Conservation (phyloP, 2,797 vertebrate genomes). For the Catamblyrhynchus diadema region DNA sequence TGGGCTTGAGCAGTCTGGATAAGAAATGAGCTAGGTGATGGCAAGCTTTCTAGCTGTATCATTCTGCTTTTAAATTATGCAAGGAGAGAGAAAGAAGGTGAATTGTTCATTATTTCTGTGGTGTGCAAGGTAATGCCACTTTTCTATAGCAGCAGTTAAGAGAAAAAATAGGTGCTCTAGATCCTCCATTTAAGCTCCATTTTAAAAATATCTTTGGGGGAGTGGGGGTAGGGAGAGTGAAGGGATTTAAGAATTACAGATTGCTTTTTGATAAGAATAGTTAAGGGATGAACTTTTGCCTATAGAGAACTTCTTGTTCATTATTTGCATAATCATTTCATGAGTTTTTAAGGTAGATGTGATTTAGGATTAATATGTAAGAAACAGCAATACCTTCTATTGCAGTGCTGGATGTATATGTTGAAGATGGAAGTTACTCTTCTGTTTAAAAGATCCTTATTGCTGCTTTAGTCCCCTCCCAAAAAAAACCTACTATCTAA, state of each 20-base stretch:
- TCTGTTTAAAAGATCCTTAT: background rate
- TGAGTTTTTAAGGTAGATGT: background rate
- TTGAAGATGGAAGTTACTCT: background rate
- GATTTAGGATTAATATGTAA: background rate
- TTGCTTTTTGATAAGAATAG: background rate
- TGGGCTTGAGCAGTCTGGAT: background rate
- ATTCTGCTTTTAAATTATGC: background rate
- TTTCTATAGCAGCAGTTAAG: background rate
- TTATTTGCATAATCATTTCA: background rate
- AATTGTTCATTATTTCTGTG: background rate
- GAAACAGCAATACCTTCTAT: background rate
- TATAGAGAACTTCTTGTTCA: background rate
- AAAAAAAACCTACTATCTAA: background rate
- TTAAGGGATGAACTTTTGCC: background rate
- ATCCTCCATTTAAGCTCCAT: background rate
- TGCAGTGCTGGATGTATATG: background rate
- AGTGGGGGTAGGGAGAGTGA: too few species aligned
- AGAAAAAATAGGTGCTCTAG: background rate
- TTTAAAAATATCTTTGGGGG: background rate
- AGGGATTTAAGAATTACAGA: background rate
- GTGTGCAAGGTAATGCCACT: background rate
- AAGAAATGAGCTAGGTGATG: background rate
- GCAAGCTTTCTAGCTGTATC: background rate
- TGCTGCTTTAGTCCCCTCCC: background rate
- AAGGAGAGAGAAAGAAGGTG: background rate